A percentile compares a stretch with the other conserved stretches of the same genome.
phyloP scores from a whole-genome alignment of 2,113 vertebrate species.

The Silurus meridionalis region DNA sequence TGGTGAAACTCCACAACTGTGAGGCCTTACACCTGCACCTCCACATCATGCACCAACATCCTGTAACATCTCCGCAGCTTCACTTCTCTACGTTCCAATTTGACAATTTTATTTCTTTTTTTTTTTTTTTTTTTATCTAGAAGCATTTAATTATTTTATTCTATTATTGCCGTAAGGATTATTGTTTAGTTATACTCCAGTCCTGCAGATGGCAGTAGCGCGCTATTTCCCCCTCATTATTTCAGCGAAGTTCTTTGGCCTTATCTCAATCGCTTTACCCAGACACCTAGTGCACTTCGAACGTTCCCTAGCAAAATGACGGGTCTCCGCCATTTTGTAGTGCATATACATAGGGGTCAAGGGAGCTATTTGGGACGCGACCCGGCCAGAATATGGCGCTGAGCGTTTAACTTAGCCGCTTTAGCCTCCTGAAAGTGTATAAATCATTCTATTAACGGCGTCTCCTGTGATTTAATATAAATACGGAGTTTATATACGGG shows the following conservation, averaged over 20 bases:
- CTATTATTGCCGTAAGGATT: not conserved
- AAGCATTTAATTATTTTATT: too few species aligned
- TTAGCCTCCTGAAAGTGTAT: not conserved
- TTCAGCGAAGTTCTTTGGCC: not conserved
- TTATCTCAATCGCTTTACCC: not conserved
- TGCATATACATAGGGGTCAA: not conserved
- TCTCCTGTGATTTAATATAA: not conserved
- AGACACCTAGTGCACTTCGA: not conserved
- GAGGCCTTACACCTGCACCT: too few species aligned
- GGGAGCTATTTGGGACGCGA: not conserved
- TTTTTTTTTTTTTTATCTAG: too few species aligned
- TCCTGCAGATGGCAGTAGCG: slow-evolving; percentile 19
- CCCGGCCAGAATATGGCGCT: not conserved
- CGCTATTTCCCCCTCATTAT: too few species aligned
- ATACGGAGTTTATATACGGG: not conserved
- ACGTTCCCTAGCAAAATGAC: too few species aligned
- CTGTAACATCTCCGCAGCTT: too few species aligned
- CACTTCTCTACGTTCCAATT: too few species aligned
- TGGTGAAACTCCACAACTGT: too few species aligned
- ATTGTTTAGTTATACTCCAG: not conserved
- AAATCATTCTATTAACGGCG: too few species aligned
- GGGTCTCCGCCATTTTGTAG: not conserved
- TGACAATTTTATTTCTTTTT: too few species aligned
- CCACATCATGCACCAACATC: too few species aligned
- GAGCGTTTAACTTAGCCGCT: slow-evolving; percentile 1